These are phyloP conservation scores for Cylloceria caligata DNA, from an alignment of 2,888 invertebrate genomes.

Conservation along the genomic window DNA sequence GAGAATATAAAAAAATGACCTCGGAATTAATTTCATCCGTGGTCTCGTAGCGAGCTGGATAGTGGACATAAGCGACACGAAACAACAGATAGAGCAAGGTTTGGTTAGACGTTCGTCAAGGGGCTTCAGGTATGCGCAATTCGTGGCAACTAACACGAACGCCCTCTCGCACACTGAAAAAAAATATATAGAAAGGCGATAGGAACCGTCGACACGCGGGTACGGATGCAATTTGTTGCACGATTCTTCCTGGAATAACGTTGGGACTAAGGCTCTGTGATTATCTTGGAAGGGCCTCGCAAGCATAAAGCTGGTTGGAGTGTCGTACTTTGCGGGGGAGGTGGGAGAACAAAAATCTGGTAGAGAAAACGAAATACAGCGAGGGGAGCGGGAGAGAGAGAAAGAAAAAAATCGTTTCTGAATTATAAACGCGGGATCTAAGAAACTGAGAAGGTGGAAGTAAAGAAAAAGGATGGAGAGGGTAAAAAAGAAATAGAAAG, in stretches of 20 bases:
- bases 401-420: conserved; percentile 63
- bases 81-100: conserved; percentile 67
- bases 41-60: conserved; percentile 30
- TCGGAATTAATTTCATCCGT: conserved; percentile 51
- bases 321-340: conserved; percentile 47
- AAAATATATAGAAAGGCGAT: conserved; percentile 8
- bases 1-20: conserved; percentile 53
- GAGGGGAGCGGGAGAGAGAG: conserved; percentile 53
- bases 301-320: conserved; percentile 45
- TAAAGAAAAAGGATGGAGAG: conserved; percentile 18
- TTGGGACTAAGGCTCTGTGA: conserved; percentile 71
- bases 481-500: conserved; percentile 58
- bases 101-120: conserved; percentile 69
- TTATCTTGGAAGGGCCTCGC: conserved; percentile 68
- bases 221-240: conserved; percentile 71
- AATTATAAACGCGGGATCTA: conserved; percentile 57
- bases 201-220: conserved; percentile 48
- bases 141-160: conserved; percentile 19
- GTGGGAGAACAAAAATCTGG: conserved; percentile 59
- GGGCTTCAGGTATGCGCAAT: conserved; percentile 58
- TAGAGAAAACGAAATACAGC: conserved; percentile 39
- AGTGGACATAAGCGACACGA: conserved; percentile 49
- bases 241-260: conserved; percentile 72
- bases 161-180: conserved; percentile 1
- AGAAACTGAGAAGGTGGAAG: conserved; percentile 35